Evolutionary conservation across 2,888 invertebrate genomes (phyloP).

Genomic region (Hartigia nigra): DNA sequence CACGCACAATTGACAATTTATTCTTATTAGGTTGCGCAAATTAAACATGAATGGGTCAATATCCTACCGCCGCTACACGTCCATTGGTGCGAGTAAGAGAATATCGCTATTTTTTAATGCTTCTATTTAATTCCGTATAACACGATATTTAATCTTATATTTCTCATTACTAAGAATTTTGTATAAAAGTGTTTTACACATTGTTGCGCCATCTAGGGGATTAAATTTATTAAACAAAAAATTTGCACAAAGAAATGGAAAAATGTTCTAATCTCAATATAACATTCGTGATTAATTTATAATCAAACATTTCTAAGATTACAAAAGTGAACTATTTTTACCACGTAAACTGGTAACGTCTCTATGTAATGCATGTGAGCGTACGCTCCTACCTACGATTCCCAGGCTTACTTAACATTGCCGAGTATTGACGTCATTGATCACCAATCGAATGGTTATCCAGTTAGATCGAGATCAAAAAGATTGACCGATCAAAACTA

Average conservation of each 20-base stretch:
- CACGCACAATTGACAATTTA: conserved; percentile 25
- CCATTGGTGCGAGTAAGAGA: not conserved
- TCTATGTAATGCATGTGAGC: not conserved
- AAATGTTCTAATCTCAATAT: not conserved
- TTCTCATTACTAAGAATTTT: not conserved
- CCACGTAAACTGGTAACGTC: not conserved
- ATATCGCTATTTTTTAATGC: not conserved
- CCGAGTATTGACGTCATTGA: conserved; percentile 20
- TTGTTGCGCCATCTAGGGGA: not conserved
- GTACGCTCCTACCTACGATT: conserved; percentile 12
- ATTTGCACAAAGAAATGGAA: too few species aligned
- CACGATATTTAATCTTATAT: not conserved
- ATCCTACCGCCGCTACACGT: conserved; percentile 28
- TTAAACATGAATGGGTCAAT: conserved; percentile 38
- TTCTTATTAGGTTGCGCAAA: conserved; percentile 34
- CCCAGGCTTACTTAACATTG: conserved; percentile 23
- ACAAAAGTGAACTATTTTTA: not conserved
- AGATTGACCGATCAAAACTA: conserved; percentile 25
- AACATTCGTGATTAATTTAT: not conserved
- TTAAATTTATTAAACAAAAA: not conserved
- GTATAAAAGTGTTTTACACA: not conserved
- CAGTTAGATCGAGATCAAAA: conserved; percentile 28
- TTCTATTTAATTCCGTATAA: not conserved
- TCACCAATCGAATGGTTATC: conserved; percentile 24
- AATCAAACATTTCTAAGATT: not conserved